These are phyloP conservation scores for Petroica traversi DNA, from an alignment of 2,113 vertebrate genomes.

Conservation along the genomic window DNA sequence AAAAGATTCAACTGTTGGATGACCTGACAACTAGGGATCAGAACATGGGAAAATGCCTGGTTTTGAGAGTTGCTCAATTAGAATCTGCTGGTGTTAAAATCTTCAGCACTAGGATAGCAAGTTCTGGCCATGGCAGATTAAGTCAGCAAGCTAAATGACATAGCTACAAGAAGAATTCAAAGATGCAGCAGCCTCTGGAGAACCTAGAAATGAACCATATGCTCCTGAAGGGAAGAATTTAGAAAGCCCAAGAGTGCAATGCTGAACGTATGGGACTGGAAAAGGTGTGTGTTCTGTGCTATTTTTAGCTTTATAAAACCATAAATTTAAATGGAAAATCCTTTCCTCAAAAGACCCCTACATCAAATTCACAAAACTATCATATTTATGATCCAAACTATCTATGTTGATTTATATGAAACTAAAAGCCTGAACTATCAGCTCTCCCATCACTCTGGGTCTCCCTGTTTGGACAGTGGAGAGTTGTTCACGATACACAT, in stretches of 20 bases:
- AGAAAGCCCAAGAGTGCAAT: background rate
- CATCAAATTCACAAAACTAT: background rate
- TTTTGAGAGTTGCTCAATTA: background rate
- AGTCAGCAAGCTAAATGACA: background rate
- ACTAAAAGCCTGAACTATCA: background rate
- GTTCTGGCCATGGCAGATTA: background rate
- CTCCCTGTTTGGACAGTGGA: background rate
- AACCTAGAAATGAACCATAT: background rate
- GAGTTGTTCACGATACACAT: background rate
- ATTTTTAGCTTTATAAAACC: background rate
- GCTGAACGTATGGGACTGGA: background rate
- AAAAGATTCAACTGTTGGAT: background rate
- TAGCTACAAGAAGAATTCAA: background rate
- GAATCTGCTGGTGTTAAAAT: background rate
- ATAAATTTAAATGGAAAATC: background rate
- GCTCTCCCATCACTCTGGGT: background rate
- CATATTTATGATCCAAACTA: background rate
- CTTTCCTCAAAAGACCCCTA: background rate
- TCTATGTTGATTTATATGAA: background rate
- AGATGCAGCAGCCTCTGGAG: background rate
- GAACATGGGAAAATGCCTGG: background rate
- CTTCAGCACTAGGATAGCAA: background rate
- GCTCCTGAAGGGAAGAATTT: background rate
- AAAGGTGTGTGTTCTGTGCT: background rate
- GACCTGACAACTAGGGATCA: background rate